Percentiles rank a stretch among this genome's conserved stretches.
Evolutionary conservation across 2,888 invertebrate genomes (phyloP).

Genomic region (Ganaspis brasiliensis): DNA sequence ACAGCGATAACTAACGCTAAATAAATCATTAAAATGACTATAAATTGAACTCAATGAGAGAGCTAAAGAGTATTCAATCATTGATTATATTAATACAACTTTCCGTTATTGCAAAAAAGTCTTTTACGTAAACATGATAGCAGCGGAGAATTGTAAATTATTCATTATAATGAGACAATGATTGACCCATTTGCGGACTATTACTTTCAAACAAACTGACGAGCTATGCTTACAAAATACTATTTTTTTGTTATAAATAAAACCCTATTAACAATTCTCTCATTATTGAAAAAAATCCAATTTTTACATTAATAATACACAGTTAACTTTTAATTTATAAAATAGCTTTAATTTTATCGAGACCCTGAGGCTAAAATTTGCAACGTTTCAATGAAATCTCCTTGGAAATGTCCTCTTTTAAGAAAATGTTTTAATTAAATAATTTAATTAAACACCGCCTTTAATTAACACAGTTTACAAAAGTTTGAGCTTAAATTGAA

Average conservation of each 20-base stretch:
- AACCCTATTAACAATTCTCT: neutral
- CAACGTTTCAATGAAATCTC: slow-evolving; percentile 5
- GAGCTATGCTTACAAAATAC: neutral
- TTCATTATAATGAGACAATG: slow-evolving; percentile 15
- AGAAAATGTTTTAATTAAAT: slow-evolving; percentile 18
- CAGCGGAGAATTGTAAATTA: neutral
- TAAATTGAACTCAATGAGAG: neutral
- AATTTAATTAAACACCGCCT: neutral
- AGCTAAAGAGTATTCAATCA: neutral
- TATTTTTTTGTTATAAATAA: neutral
- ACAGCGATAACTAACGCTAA: no score
- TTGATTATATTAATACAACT: neutral
- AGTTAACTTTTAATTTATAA: neutral
- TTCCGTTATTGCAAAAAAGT: slow-evolving; percentile 1
- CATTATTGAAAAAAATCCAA: neutral
- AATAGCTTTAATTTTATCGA: neutral
- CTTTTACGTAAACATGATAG: neutral
- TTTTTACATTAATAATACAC: neutral
- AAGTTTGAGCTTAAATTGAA: no score
- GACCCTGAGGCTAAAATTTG: neutral
- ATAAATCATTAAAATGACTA: neutral
- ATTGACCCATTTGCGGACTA: slow-evolving; percentile 5
- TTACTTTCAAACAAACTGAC: no score
- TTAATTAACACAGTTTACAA: neutral
- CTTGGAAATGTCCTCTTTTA: neutral